These are phyloP conservation scores for Haliaeetus leucogaster DNA, from an alignment of 2,113 vertebrate genomes.

Conservation along the genomic window DNA sequence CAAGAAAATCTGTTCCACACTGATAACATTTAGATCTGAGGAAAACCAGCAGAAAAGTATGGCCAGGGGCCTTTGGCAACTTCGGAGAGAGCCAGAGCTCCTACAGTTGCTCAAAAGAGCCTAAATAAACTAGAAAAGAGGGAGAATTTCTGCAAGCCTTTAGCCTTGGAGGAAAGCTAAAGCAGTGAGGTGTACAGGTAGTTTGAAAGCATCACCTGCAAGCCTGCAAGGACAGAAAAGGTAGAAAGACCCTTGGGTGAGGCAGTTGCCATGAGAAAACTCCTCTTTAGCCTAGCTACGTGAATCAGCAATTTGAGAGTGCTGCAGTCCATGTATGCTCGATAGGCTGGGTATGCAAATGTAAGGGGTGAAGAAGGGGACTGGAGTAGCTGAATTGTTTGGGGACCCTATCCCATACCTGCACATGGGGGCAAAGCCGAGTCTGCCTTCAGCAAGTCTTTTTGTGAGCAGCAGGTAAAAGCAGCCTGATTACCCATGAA, in stretches of 20 bases:
- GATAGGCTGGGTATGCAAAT: neutral
- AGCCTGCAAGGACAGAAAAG: neutral
- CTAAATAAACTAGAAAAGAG: neutral
- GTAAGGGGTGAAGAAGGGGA: neutral
- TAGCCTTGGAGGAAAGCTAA: neutral
- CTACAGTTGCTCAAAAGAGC: neutral
- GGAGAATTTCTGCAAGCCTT: neutral
- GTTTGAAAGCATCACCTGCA: neutral
- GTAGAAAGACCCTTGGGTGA: neutral
- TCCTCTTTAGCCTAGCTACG: neutral
- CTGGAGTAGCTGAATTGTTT: neutral
- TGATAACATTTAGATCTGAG: constrained; percentile 50
- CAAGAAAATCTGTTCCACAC: constrained; percentile 38
- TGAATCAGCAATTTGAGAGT: neutral
- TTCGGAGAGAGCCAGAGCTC: neutral
- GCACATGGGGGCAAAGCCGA: fast-evolving
- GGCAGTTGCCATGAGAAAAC: neutral
- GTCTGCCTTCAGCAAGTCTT: neutral
- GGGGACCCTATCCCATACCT: neutral
- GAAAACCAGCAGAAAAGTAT: neutral
- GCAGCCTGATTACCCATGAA: neutral
- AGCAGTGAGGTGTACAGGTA: neutral
- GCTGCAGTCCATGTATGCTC: neutral
- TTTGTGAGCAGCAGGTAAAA: neutral
- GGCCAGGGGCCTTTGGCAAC: constrained; percentile 1